Base-by-base conservation (phyloP, 1,140 invertebrate genomes). In the Leptinotarsa undecemlineata region DNA sequence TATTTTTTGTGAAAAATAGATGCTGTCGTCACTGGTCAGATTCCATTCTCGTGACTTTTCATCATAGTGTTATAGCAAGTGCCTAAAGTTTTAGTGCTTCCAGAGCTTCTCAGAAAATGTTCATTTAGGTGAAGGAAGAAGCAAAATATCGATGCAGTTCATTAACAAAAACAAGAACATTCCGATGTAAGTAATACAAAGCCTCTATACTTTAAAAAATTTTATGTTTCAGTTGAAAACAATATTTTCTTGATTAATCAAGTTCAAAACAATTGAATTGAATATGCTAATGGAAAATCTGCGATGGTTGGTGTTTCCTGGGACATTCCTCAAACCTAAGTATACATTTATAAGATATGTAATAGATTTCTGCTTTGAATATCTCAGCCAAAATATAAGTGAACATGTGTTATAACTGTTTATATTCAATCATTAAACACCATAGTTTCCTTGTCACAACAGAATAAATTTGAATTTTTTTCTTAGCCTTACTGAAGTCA, bases 111-210 rank as follows among this genome's bases (percentile, higher is more conserved):
- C 51, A 57, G 51, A 57, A 57, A 57, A 57, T 17, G 51, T 57
- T 57, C 51, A 57, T 57, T 57, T 57, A 57, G 51, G 51, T 57
- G 51, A 57, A 57, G 51, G 14, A 19, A 57, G 51, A 19, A 57
- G 15, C 51, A 33, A 33, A 33, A 33, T 57, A 17, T n/a, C 6
- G n/a, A n/a, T 57, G 15, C 51, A 57, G 51, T 57, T 57, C 14
- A 57, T 57, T 57, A 57, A 57, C 51, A 57, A 57, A 57, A 57
- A 57, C 51, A 57, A 57, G 51, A 15, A 57, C 51, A 57, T 57
- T 19, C 17, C n/a, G 51, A 57, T 57, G 51, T 57, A 57, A 57
- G 51, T 57, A 57, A 57, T 42, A 57, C n/a, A 57, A 57, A 57
- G 51, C 17, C 51, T 57, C 15, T 57, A 17, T 57, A 57, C n/a